Evolutionary conservation across 1,140 invertebrate species (phyloP).

Genomic region (Mizuhopecten yessoensis): DNA sequence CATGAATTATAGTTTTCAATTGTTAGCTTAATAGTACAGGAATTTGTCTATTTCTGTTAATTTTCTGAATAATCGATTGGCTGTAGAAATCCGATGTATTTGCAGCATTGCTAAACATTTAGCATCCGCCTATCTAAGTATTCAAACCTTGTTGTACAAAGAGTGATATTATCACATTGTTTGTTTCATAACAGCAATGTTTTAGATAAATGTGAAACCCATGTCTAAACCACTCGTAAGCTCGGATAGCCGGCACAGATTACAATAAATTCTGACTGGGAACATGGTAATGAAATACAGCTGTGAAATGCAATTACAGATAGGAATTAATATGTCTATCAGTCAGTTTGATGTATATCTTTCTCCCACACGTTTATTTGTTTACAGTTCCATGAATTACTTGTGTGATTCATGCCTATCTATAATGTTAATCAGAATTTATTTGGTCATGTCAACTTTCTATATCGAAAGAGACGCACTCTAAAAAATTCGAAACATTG

Average conservation of each 20-base stretch:
- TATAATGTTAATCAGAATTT: neutral
- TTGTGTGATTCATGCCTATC: neutral
- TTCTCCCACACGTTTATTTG: neutral
- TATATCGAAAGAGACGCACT: neutral
- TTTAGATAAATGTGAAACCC: neutral
- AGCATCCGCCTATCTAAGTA: no score
- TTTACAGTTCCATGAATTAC: neutral
- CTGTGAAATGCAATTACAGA: conserved; percentile 7
- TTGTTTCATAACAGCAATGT: no score
- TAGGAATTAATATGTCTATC: neutral
- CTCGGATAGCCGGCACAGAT: neutral
- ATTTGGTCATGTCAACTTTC: neutral
- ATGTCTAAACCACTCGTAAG: neutral
- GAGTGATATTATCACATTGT: no score
- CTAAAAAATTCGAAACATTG: neutral
- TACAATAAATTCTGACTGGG: neutral
- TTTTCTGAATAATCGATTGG: no score
- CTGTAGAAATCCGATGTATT: no score
- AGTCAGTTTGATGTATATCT: conserved; percentile 25
- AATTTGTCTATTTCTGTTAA: no score
- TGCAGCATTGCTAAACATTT: no score
- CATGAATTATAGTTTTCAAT: no score
- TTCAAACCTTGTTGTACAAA: no score
- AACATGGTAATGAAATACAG: neutral
- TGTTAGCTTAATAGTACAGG: no score